Evolutionary conservation across 2,113 vertebrate genomes (phyloP), one percentile per base, ranked within the genome.

Genomic region (Entosphenus tridentatus): DNA sequence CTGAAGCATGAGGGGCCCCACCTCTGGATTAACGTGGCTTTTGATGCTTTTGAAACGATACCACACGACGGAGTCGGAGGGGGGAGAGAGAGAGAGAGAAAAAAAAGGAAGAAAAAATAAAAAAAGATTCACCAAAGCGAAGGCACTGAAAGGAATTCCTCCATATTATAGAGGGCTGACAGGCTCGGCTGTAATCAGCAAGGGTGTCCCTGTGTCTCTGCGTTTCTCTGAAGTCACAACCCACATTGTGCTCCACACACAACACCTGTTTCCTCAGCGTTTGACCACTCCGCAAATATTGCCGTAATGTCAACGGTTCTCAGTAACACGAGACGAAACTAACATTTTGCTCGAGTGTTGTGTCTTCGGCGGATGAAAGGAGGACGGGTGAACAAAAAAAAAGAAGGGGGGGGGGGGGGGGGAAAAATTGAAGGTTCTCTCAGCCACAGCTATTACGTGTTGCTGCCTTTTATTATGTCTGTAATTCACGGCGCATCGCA

Each of bases 381-480:
- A 65, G n/a, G 21, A 21, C 62, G 62, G n/a, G 21, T n/a, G 62
- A 39, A 39, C 39, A 39, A 39, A 39, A 39, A 21, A 39, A 39
- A 6, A 39, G 5, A 39, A 39, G 21, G 3, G 39, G 39, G 39
- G 39, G 39, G 39, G 39, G 39, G 39, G 39, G 39, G 21, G 39
- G 39, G 39, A 39, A 39, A 39, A 39, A 39, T 39, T 39, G 39
- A 39, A 39, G 39, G 39, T 39, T 39, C 39, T 39, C 5, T 39
- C 39, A 5, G 39, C 39, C 62, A n/a, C 62, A 9, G 9, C 62
- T 65, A 21, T 65, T 65, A 21, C 62, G n/a, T 39, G n/a, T 10
- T 65, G 62, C 21, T 65, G 62, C 62, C 62, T 65, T 65, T 65
- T 65, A 65, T 65, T 65, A 65, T 21, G 62, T n/a, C 62, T 65